A percentile compares a stretch with the other conserved stretches of the same genome.
These are phyloP conservation scores for Chelonoidis abingdonii DNA, from an alignment of 2,113 vertebrate genomes.

Conservation along the genomic window DNA sequence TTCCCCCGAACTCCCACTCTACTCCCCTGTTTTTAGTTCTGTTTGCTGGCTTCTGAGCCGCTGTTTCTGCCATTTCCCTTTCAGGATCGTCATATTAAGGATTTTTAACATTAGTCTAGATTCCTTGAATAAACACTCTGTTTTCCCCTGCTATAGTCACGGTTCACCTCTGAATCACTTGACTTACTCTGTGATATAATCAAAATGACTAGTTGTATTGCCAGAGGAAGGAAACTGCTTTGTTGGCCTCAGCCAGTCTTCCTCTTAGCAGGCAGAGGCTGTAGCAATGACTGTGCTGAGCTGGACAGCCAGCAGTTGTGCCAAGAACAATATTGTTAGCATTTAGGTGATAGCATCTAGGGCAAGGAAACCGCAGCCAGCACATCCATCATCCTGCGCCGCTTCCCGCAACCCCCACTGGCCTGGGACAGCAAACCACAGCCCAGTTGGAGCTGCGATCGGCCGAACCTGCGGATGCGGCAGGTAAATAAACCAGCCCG, in stretches of 20 bases:
- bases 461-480: too few species aligned
- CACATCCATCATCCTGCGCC: too few species aligned
- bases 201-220: constrained; percentile 35
- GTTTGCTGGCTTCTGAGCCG: neutral
- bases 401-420: too few species aligned
- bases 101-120: neutral
- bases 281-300: neutral
- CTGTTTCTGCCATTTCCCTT: neutral
- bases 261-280: neutral
- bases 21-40: neutral
- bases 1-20: neutral
- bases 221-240: constrained; percentile 71
- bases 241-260: neutral
- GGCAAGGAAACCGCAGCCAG: too few species aligned
- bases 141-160: neutral
- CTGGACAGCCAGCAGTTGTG: constrained; percentile 13
- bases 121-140: neutral
- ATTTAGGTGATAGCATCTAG: constrained; percentile 65
- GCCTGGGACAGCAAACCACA: too few species aligned
- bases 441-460: too few species aligned
- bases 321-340: constrained; percentile 77
- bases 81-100: neutral
- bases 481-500: too few species aligned
- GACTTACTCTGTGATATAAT: neutral
- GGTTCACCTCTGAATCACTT: constrained; percentile 5